These are phyloP conservation scores for Mungos mungo DNA, from an alignment of 2,113 vertebrate species.

Conservation along the genomic window DNA sequence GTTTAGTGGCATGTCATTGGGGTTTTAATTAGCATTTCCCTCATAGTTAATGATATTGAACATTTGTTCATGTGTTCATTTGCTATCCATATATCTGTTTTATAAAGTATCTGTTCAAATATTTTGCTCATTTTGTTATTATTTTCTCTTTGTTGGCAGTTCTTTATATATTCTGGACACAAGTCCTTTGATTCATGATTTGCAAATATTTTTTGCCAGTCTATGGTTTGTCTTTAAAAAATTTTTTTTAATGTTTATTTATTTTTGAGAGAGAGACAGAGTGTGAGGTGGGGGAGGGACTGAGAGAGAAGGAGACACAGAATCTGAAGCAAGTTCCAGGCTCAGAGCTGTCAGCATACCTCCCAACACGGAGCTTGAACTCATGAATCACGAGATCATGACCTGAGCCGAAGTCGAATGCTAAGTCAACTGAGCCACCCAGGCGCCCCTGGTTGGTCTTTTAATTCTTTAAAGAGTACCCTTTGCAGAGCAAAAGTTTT, in stretches of 20 bases:
- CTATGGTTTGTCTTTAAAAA: not conserved
- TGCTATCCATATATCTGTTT: not conserved
- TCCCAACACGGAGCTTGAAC: too few relatives aligned
- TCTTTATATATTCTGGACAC: not conserved
- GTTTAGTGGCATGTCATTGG: not conserved
- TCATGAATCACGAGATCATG: too few relatives aligned
- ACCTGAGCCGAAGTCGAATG: too few relatives aligned
- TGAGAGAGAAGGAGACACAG: too few relatives aligned
- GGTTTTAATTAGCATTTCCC: not conserved
- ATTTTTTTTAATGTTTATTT: not conserved
- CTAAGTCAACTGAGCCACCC: too few relatives aligned
- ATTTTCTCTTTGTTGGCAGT: not conserved
- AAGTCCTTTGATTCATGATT: not conserved
- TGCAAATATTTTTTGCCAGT: not conserved
- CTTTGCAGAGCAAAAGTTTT: not conserved
- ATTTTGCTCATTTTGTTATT: not conserved
- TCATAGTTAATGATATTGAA: not conserved
- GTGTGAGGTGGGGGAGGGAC: too few relatives aligned
- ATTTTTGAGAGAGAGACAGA: too few relatives aligned
- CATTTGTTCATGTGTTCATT: not conserved
- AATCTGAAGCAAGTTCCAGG: too few relatives aligned
- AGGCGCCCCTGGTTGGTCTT: not conserved
- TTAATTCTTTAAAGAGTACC: not conserved
- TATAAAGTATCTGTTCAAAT: not conserved
- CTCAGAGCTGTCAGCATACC: too few relatives aligned